phyloP scores from a whole-genome alignment of 2,888 invertebrate species.

The Stratiomys singularior region DNA sequence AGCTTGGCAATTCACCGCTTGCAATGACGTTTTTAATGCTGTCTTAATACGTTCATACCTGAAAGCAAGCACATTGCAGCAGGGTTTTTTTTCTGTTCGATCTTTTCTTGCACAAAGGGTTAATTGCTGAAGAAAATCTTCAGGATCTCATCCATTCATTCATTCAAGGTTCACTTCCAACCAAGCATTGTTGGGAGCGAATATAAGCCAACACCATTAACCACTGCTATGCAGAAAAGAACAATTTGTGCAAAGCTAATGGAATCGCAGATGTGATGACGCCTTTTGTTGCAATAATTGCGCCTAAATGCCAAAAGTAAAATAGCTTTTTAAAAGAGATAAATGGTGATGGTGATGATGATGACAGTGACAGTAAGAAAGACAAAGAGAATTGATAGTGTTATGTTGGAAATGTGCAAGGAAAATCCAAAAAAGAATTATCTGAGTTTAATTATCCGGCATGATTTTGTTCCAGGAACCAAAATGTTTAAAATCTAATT shows the following conservation, averaged over 20 bases:
- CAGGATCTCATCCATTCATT: background rate
- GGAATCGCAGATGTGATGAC: background rate
- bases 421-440: too few species aligned
- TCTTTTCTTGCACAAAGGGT: background rate
- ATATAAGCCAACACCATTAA: too few species aligned
- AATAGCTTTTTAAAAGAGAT: slow-evolving; percentile 18
- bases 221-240: background rate
- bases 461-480: too few species aligned
- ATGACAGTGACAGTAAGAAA: background rate
- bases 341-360: background rate
- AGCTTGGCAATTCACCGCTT: background rate
- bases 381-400: too few species aligned
- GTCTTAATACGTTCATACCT: background rate
- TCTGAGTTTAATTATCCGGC: too few species aligned
- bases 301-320: background rate
- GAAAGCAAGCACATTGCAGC: background rate
- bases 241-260: slow-evolving; percentile 9
- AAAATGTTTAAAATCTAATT: too few species aligned
- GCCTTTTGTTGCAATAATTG: background rate
- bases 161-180: background rate
- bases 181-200: background rate
- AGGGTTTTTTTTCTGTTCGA: background rate
- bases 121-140: background rate
- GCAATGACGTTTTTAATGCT: background rate
- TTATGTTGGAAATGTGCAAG: too few species aligned